Conservation (phyloP, 2,888 invertebrate genomes). For the Horisme vitalbata region DNA sequence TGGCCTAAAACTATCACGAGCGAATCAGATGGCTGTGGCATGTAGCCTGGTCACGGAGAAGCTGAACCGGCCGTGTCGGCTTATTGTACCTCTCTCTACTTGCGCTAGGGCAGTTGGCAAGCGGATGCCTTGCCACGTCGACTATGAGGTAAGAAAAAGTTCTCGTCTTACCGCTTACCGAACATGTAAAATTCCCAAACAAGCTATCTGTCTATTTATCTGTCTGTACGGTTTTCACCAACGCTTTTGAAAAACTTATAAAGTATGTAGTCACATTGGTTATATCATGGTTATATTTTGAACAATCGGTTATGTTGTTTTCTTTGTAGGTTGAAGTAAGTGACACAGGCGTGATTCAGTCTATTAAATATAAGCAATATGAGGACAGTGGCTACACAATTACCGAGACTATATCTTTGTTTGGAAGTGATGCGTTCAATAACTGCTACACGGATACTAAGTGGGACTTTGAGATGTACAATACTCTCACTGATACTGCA, state of each 20-base stretch:
- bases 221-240: too few relatives aligned
- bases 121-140: slow-evolving; percentile 69
- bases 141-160: slow-evolving; percentile 65
- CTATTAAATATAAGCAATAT: slow-evolving; percentile 65
- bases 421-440: slow-evolving; percentile 35
- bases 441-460: slow-evolving; percentile 47
- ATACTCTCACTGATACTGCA: slow-evolving; percentile 47
- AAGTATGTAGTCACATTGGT: too few relatives aligned
- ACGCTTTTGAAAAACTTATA: too few relatives aligned
- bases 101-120: slow-evolving; percentile 85
- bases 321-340: slow-evolving; percentile 46
- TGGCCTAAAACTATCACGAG: slow-evolving; percentile 88
- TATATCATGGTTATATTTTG: too few relatives aligned
- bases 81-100: slow-evolving; percentile 84
- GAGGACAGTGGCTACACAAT: slow-evolving; percentile 68
- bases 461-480: slow-evolving; percentile 45
- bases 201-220: too few relatives aligned
- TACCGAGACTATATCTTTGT: slow-evolving; percentile 40
- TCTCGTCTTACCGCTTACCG: too few relatives aligned
- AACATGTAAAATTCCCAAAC: too few relatives aligned
- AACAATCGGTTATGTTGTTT: too few relatives aligned
- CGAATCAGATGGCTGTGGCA: slow-evolving; percentile 69
- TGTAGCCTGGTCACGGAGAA: slow-evolving; percentile 80
- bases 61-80: slow-evolving; percentile 84
- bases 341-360: slow-evolving; percentile 70